Percentiles rank a stretch among this genome's conserved stretches.
Evolutionary conservation across 2,113 vertebrate species (phyloP).

Genomic region (crab-eating macaque (Macaca fascicularis)): T2T-MFA8v1.1 NC_088385.1:48654001-48654500

Average conservation of each 20-base stretch:
- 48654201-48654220: neutral
- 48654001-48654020: neutral
- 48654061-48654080: neutral
- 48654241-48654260: neutral
- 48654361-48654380: neutral
- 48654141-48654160: neutral
- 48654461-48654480: neutral
- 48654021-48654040: neutral
- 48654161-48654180: neutral
- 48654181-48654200: neutral
- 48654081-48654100: neutral
- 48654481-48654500: neutral
- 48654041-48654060: neutral
- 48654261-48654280: neutral
- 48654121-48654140: neutral
- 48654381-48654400: neutral
- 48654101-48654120: neutral
- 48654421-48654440: neutral
- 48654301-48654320: neutral
- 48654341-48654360: neutral
- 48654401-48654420: neutral
- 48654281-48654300: neutral
- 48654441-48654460: neutral
- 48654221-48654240: neutral
- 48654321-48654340: neutral